These are phyloP conservation scores for Callipepla californica DNA, from an alignment of 2,113 vertebrate species.

Conservation along the genomic window DNA sequence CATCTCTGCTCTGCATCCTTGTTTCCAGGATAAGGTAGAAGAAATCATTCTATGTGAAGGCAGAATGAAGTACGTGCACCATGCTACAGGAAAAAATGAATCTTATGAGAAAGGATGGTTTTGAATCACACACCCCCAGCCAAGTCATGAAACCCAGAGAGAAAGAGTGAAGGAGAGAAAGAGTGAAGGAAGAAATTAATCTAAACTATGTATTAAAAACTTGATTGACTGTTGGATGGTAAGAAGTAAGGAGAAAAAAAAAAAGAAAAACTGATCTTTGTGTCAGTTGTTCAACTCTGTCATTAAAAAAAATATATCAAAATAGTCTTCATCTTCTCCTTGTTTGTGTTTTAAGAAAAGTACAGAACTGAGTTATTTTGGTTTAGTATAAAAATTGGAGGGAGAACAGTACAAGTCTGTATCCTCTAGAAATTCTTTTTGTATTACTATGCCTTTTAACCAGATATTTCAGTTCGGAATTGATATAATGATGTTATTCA, in stretches of 20 bases:
- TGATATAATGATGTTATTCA: slow-evolving; percentile 50
- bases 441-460: slow-evolving; percentile 48
- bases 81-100: background rate
- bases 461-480: slow-evolving; percentile 57
- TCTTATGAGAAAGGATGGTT: background rate
- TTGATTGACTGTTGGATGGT: too few species aligned
- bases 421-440: slow-evolving; percentile 38
- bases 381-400: background rate
- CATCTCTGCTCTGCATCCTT: background rate
- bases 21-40: background rate
- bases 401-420: slow-evolving; percentile 20
- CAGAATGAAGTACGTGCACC: background rate
- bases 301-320: background rate
- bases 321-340: background rate
- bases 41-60: background rate
- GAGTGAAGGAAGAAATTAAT: background rate
- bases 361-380: slow-evolving; percentile 13
- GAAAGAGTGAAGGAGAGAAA: background rate
- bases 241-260: too few species aligned
- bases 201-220: background rate
- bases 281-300: background rate
- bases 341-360: background rate
- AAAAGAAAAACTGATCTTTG: background rate
- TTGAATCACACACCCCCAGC: background rate
- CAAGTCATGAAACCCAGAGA: accelerated